Percentiles rank a stretch among this genome's conserved stretches.
These are phyloP conservation scores for Acrobasis repandana DNA, from an alignment of 2,888 invertebrate species.

Conservation along the genomic window DNA sequence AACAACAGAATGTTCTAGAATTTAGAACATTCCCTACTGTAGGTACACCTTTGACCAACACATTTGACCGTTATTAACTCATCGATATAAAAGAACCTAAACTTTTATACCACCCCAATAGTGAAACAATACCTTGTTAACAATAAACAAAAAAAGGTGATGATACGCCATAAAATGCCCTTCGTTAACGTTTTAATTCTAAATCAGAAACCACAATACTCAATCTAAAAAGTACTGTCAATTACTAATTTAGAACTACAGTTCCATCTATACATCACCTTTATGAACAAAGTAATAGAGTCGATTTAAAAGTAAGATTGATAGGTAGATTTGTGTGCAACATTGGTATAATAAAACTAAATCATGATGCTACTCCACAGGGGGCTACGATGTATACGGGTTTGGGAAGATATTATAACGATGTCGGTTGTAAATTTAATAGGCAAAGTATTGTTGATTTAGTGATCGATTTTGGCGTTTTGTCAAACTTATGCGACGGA, in stretches of 20 bases:
- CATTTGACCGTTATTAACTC: too few relatives aligned
- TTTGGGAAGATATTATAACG: conserved; percentile 25
- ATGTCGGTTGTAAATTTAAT: conserved; percentile 17
- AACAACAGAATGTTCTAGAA: too few relatives aligned
- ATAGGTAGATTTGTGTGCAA: background rate
- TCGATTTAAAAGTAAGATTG: background rate
- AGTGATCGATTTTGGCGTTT: conserved; percentile 2
- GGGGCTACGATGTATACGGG: conserved; percentile 32
- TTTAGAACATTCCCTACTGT: too few relatives aligned
- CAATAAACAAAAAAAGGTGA: conserved; percentile 2
- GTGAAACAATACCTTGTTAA: background rate
- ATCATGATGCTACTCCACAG: conserved; percentile 36
- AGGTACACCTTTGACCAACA: too few relatives aligned
- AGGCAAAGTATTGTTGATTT: background rate
- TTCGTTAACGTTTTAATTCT: conserved; percentile 17
- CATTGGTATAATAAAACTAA: conserved; percentile 25
- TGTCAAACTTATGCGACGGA: too few relatives aligned
- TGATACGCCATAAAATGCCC: background rate
- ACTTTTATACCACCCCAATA: too few relatives aligned
- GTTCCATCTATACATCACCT: background rate
- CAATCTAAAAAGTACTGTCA: conserved; percentile 24
- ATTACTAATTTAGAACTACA: background rate
- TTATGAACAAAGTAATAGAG: background rate
- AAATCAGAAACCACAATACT: conserved; percentile 10
- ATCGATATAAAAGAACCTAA: too few relatives aligned